Conservation (phyloP, 2,888 invertebrate genomes). For the Eueremaeus valkanovi region DNA sequence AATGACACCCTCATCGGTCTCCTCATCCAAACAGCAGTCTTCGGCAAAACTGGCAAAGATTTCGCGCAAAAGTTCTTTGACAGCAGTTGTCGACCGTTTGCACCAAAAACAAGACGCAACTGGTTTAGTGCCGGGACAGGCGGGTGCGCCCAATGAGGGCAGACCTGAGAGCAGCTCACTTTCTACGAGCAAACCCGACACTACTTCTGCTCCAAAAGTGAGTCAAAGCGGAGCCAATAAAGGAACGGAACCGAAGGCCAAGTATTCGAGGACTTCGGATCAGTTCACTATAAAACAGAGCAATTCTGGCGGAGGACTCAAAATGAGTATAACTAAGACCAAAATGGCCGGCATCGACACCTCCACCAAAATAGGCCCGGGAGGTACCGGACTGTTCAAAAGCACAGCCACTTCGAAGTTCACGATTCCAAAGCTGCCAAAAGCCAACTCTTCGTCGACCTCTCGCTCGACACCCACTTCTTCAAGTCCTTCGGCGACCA, state of each 20-base stretch:
- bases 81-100: slow-evolving; percentile 37
- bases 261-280: slow-evolving; percentile 37
- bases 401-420: slow-evolving; percentile 36
- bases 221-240: slow-evolving; percentile 54
- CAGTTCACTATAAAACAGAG: slow-evolving; percentile 41
- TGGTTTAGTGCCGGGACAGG: neutral
- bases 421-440: slow-evolving; percentile 37
- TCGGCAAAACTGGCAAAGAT: slow-evolving; percentile 25
- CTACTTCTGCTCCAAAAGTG: slow-evolving; percentile 41
- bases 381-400: slow-evolving; percentile 37
- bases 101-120: slow-evolving; percentile 18
- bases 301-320: slow-evolving; percentile 34
- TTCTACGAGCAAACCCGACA: slow-evolving; percentile 44
- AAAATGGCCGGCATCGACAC: slow-evolving; percentile 25
- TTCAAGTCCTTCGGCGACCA: neutral
- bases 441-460: neutral
- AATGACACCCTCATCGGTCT: neutral
- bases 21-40: neutral
- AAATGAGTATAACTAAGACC: slow-evolving; percentile 42
- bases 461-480: neutral
- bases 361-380: slow-evolving; percentile 22
- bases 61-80: slow-evolving; percentile 34
- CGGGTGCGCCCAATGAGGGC: slow-evolving; percentile 46
- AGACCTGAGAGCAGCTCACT: slow-evolving; percentile 45
- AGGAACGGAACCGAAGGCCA: slow-evolving; percentile 19